These are phyloP conservation scores for Phainopepla nitens DNA, from an alignment of 2,113 vertebrate species.

Conservation along the genomic window DNA sequence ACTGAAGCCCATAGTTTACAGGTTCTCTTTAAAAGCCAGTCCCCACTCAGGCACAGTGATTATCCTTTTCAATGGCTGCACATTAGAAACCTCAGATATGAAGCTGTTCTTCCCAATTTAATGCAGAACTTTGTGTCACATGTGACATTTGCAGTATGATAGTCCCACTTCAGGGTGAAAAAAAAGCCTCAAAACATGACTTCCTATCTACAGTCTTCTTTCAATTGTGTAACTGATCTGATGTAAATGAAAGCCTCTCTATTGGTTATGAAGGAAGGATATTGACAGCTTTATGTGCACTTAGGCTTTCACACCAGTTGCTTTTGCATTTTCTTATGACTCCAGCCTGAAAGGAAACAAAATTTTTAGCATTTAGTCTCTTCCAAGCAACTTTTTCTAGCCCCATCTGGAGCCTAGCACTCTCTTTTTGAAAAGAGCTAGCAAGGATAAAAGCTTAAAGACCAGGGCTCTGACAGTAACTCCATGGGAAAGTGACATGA, in stretches of 20 bases:
- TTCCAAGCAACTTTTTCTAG: not conserved
- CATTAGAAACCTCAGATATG: not conserved
- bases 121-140: not conserved
- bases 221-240: not conserved
- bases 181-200: not conserved
- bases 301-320: not conserved
- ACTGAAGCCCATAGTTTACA: not conserved
- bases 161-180: not conserved
- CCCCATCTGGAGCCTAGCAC: accelerated
- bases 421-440: not conserved
- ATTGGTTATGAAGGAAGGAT: not conserved
- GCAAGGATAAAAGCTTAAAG: not conserved
- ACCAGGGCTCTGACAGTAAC: not conserved
- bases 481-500: not conserved
- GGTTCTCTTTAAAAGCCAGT: not conserved
- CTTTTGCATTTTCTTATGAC: not conserved
- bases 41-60: not conserved
- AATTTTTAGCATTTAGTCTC: not conserved
- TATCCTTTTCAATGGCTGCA: not conserved
- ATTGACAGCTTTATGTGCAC: not conserved
- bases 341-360: not conserved
- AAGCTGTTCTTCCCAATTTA: not conserved
- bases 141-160: not conserved
- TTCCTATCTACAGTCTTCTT: not conserved
- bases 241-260: not conserved